A percentile compares a stretch with the other conserved stretches of the same genome.
Conservation (phyloP, 2,797 vertebrate species). For the Pangasius sanitwongsei region DNA sequence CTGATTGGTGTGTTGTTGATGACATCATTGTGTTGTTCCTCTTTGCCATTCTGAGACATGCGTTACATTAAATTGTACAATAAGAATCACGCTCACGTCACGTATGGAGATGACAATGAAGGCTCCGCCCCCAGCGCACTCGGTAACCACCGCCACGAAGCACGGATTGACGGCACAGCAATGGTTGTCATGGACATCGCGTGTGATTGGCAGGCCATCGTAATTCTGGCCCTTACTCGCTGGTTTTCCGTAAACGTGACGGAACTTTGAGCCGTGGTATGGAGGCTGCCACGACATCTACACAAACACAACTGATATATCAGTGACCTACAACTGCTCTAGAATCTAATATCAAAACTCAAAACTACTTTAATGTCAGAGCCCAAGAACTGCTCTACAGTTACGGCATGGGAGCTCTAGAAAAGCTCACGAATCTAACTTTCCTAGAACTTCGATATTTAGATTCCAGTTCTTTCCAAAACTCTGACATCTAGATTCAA, state of each 20-base stretch:
- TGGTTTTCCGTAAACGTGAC: conserved; percentile 84
- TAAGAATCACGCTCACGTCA: conserved; percentile 72
- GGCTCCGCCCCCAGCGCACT: conserved; percentile 87
- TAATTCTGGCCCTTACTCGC: conserved; percentile 85
- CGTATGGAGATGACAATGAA: conserved; percentile 88
- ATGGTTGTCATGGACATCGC: conserved; percentile 90
- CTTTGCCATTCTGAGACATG: neutral
- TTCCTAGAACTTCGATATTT: neutral
- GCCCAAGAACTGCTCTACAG: neutral
- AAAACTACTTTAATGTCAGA: neutral
- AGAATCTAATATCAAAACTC: neutral
- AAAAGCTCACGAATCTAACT: neutral
- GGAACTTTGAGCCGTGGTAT: conserved; percentile 86
- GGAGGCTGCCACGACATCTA: conserved; percentile 90
- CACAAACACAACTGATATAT: neutral
- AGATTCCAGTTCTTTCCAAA: neutral
- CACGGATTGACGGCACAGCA: conserved; percentile 89
- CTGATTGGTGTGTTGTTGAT: neutral
- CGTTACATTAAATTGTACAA: neutral
- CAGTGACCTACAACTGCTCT: neutral
- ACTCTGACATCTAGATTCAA: neutral
- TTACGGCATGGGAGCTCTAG: neutral
- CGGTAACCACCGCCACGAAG: conserved; percentile 92
- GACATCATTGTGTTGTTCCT: neutral
- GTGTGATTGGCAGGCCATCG: conserved; percentile 85